Conservation (phyloP, 2,113 vertebrate species). For the Tragulus kanchil region DNA sequence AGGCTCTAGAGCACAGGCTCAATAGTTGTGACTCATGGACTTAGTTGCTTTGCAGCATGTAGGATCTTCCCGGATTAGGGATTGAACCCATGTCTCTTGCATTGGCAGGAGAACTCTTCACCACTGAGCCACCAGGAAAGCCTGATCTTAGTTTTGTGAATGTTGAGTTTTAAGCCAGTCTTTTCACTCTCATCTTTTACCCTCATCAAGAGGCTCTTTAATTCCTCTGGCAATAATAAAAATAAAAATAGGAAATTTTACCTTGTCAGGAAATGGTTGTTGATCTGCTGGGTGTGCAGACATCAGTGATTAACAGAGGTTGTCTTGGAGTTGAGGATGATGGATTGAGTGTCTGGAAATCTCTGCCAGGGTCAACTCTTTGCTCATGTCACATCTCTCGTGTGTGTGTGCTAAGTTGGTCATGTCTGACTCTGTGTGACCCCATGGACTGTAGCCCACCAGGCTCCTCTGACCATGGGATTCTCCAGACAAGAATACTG, state of each 20-base stretch:
- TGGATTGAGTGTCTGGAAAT: not conserved
- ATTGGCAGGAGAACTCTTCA: too few species aligned
- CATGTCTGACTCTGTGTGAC: too few species aligned
- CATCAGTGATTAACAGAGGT: not conserved
- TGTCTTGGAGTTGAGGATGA: not conserved
- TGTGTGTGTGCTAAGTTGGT: too few species aligned
- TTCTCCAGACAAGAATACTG: too few species aligned
- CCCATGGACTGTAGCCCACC: too few species aligned
- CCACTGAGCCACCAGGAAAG: too few species aligned
- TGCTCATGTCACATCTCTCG: not conserved
- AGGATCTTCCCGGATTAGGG: too few species aligned
- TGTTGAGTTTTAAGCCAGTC: not conserved
- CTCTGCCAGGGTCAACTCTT: not conserved
- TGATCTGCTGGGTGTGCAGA: not conserved
- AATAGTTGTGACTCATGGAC: too few species aligned
- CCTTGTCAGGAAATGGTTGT: not conserved
- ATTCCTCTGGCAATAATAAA: not conserved
- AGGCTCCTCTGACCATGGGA: too few species aligned
- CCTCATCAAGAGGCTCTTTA: not conserved
- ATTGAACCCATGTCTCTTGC: too few species aligned
- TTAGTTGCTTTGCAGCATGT: too few species aligned
- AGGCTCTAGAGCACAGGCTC: too few species aligned
- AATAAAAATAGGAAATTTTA: not conserved
- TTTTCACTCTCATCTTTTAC: not conserved
- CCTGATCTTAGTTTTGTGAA: not conserved